A percentile compares a stretch with the other conserved stretches of the same genome.
These are phyloP conservation scores for Heterotis niloticus DNA, from an alignment of 2,113 vertebrate genomes.

Conservation along the genomic window DNA sequence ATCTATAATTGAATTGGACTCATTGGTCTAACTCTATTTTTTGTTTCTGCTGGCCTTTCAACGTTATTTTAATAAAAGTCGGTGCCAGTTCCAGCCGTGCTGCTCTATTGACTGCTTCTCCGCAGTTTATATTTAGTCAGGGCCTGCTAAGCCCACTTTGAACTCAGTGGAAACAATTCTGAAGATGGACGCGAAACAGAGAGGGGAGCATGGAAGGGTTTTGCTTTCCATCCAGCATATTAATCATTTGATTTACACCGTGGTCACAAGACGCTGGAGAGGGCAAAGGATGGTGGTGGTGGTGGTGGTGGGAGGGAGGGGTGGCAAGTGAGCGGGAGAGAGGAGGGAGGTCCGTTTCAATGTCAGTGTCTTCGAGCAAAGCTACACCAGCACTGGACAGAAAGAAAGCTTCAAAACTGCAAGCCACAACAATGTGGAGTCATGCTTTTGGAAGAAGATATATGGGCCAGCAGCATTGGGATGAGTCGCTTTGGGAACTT, in stretches of 20 bases:
- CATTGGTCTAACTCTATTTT: background rate
- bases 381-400: conserved; percentile 50
- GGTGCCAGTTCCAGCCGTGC: background rate
- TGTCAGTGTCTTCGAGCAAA: conserved; percentile 36
- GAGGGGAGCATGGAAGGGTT: conserved; percentile 13
- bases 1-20: background rate
- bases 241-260: conserved; percentile 45
- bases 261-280: background rate
- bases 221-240: conserved; percentile 29
- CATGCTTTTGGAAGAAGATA: conserved; percentile 54
- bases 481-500: conserved; percentile 64
- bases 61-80: background rate
- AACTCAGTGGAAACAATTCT: conserved; percentile 33
- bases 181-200: conserved; percentile 32
- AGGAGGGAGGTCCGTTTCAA: background rate
- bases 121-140: conserved; percentile 39
- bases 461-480: conserved; percentile 45
- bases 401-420: conserved; percentile 57
- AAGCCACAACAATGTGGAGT: conserved; percentile 60
- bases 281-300: background rate
- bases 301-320: background rate
- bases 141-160: conserved; percentile 27
- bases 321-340: background rate
- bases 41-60: conserved; percentile 14
- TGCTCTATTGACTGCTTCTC: background rate